Percentiles rank a stretch among this genome's conserved stretches.
phyloP scores from a whole-genome alignment of 2,113 vertebrate species.

The Cercopithecus mona region DNA sequence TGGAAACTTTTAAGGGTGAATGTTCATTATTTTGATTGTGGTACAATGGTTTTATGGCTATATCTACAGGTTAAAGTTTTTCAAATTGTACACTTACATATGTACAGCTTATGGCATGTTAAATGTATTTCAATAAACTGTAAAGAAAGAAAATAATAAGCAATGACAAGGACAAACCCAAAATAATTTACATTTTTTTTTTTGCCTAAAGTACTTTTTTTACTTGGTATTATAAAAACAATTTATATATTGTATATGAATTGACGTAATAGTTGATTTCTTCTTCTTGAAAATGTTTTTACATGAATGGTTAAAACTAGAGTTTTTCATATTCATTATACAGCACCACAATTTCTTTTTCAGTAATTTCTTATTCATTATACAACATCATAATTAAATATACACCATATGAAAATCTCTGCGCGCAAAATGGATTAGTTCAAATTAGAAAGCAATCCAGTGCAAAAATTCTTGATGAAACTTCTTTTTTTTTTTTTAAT shows the following conservation, averaged over 20 bases:
- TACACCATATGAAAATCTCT: not conserved
- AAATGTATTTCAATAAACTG: not conserved
- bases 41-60: not conserved
- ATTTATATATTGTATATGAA: not conserved
- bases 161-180: not conserved
- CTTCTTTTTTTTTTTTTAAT: too few species aligned
- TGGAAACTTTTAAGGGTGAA: not conserved
- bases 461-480: not conserved
- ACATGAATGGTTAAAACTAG: not conserved
- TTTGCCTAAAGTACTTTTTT: not conserved
- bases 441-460: conserved; percentile 30
- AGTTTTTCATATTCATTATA: too few species aligned
- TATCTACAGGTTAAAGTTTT: not conserved
- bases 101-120: not conserved
- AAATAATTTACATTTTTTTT: not conserved
- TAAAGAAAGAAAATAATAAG: conserved; percentile 7
- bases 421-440: not conserved
- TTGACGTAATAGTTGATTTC: not conserved
- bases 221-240: not conserved
- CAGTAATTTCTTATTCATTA: conserved; percentile 14
- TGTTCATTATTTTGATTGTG: not conserved
- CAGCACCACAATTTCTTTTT: too few species aligned
- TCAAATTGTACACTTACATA: not conserved
- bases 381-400: conserved; percentile 8
- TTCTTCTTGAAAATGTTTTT: conserved; percentile 38